phyloP scores from a whole-genome alignment of 2,113 vertebrate species.

The Pterocles burchelli region DNA sequence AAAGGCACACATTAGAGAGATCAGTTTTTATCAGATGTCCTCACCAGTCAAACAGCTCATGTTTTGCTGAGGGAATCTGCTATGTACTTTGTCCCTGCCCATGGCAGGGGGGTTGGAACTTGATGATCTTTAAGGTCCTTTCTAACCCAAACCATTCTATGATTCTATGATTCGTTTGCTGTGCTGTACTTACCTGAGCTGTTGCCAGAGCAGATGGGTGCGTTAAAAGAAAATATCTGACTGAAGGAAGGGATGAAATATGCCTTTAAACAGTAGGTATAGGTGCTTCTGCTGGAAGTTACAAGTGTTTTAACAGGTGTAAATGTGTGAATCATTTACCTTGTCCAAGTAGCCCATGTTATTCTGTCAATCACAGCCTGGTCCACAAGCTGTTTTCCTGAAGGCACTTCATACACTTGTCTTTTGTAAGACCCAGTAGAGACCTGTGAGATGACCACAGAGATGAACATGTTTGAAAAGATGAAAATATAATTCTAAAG shows the following conservation, averaged over 20 bases:
- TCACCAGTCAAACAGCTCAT: background rate
- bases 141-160: too few relatives aligned
- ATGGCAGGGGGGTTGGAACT: too few relatives aligned
- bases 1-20: background rate
- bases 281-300: background rate
- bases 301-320: background rate
- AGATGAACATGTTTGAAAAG: background rate
- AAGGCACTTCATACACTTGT: slow-evolving; percentile 97
- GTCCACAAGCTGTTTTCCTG: slow-evolving; percentile 92
- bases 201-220: background rate
- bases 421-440: slow-evolving; percentile 97
- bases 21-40: background rate
- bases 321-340: slow-evolving; percentile 72
- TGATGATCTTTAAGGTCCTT: too few relatives aligned
- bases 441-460: slow-evolving; percentile 77
- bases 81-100: background rate
- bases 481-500: background rate
- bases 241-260: background rate
- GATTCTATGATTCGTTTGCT: background rate
- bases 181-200: background rate
- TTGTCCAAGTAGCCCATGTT: slow-evolving; percentile 98
- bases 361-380: slow-evolving; percentile 92
- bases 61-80: background rate
- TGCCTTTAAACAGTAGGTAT: background rate
- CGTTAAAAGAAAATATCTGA: background rate